Conservation (phyloP, 2,888 invertebrate species). For the Monochamus alternatus region DNA sequence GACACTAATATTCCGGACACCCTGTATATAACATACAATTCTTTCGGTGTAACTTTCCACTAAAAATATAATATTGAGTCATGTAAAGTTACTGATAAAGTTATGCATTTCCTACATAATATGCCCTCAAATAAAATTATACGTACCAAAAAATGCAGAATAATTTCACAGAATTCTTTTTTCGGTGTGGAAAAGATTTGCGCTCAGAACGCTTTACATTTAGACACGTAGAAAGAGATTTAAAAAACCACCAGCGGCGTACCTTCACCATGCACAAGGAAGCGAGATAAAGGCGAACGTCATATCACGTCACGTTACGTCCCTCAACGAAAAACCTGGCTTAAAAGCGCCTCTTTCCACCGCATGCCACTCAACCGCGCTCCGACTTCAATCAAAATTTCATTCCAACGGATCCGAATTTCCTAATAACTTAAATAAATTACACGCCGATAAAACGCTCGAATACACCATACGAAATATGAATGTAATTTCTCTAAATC, state of each 20-base stretch:
- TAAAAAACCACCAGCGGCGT: conserved; percentile 17
- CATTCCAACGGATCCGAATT: conserved; percentile 15
- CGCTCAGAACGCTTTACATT: background rate
- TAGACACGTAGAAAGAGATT: conserved; percentile 20
- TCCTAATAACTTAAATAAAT: conserved; percentile 40
- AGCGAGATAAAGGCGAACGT: conserved; percentile 32
- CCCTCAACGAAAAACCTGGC: conserved; percentile 37
- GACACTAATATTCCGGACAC: too few species aligned
- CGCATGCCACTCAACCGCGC: conserved; percentile 19
- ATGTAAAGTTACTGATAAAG: too few species aligned
- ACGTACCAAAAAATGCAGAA: too few species aligned
- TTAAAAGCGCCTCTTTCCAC: background rate
- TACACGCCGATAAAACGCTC: conserved; percentile 26
- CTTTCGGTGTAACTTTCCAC: too few species aligned
- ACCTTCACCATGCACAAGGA: conserved; percentile 20
- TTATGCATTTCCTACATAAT: too few species aligned
- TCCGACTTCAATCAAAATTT: conserved; percentile 25
- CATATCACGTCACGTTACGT: conserved; percentile 37
- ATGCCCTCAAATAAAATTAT: too few species aligned
- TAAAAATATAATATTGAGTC: too few species aligned
- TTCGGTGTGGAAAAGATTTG: background rate
- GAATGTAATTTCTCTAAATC: conserved; percentile 35
- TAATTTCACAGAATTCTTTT: too few species aligned
- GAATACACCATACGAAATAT: conserved; percentile 26
- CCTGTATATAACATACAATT: too few species aligned